phyloP scores from a whole-genome alignment of 1,140 invertebrate genomes.

The Zaprionus africanus region DNA sequence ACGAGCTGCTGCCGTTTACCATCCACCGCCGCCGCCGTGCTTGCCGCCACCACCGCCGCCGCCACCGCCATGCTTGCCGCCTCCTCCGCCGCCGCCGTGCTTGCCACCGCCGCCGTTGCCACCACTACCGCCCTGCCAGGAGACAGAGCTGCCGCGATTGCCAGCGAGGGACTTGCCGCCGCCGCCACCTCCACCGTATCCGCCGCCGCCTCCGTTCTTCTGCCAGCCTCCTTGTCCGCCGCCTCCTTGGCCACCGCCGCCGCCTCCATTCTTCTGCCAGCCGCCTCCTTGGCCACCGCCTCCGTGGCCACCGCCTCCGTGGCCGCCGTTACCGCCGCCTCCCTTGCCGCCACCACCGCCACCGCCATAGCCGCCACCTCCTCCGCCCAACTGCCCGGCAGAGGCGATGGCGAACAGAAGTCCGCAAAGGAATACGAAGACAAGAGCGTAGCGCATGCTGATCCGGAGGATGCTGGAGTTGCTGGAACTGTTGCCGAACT shows the following conservation, averaged over 20 bases:
- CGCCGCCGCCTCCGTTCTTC: conserved; percentile 31
- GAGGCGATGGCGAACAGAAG: conserved; percentile 60
- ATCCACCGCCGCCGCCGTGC: conserved; percentile 61
- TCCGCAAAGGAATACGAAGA: conserved; percentile 61
- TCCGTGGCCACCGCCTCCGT: conserved; percentile 26
- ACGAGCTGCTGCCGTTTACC: conserved; percentile 33
- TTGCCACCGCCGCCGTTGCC: conserved; percentile 25
- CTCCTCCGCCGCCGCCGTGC: conserved; percentile 33
- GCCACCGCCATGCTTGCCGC: conserved; percentile 51
- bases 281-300: conserved; percentile 33
- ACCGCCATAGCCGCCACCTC: conserved; percentile 43
- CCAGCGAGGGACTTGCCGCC: conserved; percentile 57
- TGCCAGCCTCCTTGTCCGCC: conserved; percentile 36
- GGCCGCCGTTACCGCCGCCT: conserved; percentile 15
- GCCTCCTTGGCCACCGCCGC: conserved; percentile 22
- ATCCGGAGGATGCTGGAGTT: conserved; percentile 14
- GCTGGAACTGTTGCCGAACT: conserved; percentile 22
- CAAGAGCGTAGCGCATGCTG: conserved; percentile 62
- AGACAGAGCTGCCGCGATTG: conserved; percentile 56
- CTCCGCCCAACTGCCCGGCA: conserved; percentile 54
- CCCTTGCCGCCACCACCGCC: conserved; percentile 45
- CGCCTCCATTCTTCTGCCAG: conserved; percentile 48
- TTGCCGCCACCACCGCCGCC: conserved; percentile 49
- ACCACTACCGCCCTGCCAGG: conserved; percentile 46
- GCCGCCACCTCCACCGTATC: conserved; percentile 36